Evolutionary conservation across 2,797 vertebrate species (phyloP).

Genomic region (Trachops cirrhosus): DNA sequence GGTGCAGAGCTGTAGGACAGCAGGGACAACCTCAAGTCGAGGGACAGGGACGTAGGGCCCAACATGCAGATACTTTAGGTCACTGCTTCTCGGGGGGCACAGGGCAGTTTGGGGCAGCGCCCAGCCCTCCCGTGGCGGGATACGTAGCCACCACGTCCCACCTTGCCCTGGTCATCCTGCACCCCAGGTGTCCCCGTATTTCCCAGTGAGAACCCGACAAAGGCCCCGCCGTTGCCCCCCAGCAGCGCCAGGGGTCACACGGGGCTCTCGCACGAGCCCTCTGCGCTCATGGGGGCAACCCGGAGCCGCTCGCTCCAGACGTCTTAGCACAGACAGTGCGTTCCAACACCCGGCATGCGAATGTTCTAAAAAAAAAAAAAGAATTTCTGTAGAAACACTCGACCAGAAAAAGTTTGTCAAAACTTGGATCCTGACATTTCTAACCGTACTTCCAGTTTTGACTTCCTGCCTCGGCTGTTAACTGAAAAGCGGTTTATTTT

Average conservation of each 20-base stretch:
- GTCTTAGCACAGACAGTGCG: background rate
- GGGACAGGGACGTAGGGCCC: too few species aligned
- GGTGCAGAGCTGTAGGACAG: too few species aligned
- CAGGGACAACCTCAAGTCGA: too few species aligned
- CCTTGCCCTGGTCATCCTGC: background rate
- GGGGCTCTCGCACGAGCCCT: background rate
- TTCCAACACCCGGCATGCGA: background rate
- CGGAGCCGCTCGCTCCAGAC: too few species aligned
- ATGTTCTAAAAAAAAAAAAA: background rate
- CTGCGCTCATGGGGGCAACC: background rate
- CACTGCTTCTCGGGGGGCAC: background rate
- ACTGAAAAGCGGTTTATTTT: background rate
- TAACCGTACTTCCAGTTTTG: background rate
- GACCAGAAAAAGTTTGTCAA: background rate
- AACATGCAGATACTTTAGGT: background rate
- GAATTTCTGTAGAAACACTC: background rate
- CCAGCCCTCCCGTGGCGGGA: background rate
- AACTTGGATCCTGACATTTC: background rate
- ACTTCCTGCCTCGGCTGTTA: background rate
- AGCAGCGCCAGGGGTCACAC: too few species aligned
- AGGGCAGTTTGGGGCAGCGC: background rate
- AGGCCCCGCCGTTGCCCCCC: fast-evolving
- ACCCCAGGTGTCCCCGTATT: fast-evolving
- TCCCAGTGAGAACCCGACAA: background rate
- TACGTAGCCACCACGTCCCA: too few species aligned